Base-by-base conservation (phyloP, 2,888 invertebrate species). In the Ectropis crepuscularia region DNA sequence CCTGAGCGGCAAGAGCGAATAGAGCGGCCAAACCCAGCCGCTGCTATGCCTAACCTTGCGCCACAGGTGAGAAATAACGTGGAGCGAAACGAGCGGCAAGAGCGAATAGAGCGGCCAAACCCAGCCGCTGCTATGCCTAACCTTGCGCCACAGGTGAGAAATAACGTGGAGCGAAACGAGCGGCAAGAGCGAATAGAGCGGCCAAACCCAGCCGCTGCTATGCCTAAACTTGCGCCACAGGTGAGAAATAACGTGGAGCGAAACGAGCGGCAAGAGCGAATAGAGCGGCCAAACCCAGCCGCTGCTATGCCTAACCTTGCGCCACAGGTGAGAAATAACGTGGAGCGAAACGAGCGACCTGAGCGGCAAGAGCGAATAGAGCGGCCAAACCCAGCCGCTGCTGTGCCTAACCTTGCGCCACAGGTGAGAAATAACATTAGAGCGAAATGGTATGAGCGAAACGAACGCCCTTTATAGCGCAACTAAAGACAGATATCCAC, bases 221-320 rank as follows among this genome's bases (percentile, higher is more conserved):
- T 28, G 16, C 16, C 16, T 28, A 28, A 28, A 1, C 16, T 28
- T 28, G 16, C 16, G 4, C 41, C 41, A 41, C 10, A 41, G 41
- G 16, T 28, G 68, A 65, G 38, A 63, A 69, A 6, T 57, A 42
- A 6, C 53, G 55, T 48, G 6, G 64, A 73, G 63, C 66, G 70
- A 4, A 59, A 46, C 9, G 54, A 57, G 55, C 57, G 67, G 36
- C 54, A 46, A 6, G 65, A 74, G 64, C 49, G 63, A 6, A 9
- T 7, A 11, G 63, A 63, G 36, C 36, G 63, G 12, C 54, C 28
- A 28, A 28, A 28, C 4, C 16, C 16, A 28, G 16, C 16, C 16
- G 16, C 16, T 28, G 16, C 16, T 28, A 28, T 28, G 16, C 16
- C 16, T 28, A 28, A 28, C 16, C 16, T 28, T 4, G 16, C 16